These are phyloP conservation scores for Brachionus plicatilis DNA, from an alignment of 1,140 invertebrate genomes.

Conservation along the genomic window DNA sequence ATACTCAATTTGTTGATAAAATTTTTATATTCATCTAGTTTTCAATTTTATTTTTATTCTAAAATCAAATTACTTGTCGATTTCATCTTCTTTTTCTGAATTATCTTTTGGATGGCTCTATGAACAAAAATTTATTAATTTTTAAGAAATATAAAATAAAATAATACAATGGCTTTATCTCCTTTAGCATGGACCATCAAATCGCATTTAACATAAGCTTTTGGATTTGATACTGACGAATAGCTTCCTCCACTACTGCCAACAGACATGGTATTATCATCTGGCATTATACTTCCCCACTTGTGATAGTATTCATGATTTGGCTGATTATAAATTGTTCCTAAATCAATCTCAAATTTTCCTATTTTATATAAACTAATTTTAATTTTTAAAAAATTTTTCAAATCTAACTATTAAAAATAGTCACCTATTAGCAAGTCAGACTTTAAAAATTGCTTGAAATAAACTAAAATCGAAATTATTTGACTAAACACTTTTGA, in stretches of 20 bases:
- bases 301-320: slow-evolving; percentile 34
- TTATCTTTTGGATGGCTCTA: slow-evolving; percentile 15
- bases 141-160: background rate
- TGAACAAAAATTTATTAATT: background rate
- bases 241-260: background rate
- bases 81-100: slow-evolving; percentile 5
- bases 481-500: slow-evolving; percentile 18
- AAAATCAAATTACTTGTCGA: background rate
- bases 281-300: slow-evolving; percentile 19
- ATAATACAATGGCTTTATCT: background rate
- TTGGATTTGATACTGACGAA: slow-evolving; percentile 5
- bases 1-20: no score
- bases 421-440: slow-evolving; percentile 4
- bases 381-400: background rate
- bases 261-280: background rate
- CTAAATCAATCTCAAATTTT: slow-evolving; percentile 38
- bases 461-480: slow-evolving; percentile 22
- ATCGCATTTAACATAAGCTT: slow-evolving; percentile 35
- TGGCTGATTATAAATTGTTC: slow-evolving; percentile 22
- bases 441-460: background rate
- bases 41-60: no score
- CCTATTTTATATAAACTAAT: slow-evolving; percentile 7
- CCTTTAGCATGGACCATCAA: slow-evolving; percentile 28
- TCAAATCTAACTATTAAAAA: background rate
- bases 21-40: no score